Percentiles rank a stretch among this genome's conserved stretches.
Evolutionary conservation across 1,140 invertebrate genomes (phyloP).

Genomic region (fruit fly (Drosophila melanogaster)): Release_6_plus_ISO1_MT NC_004354.4:7098501-7099000

Average conservation of each 20-base stretch:
- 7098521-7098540: background rate
- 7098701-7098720: constrained; percentile 10
- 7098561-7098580: background rate
- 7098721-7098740: constrained; percentile 30
- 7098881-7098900: constrained; percentile 41
- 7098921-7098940: constrained; percentile 37
- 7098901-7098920: constrained; percentile 54
- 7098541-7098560: background rate
- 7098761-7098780: constrained; percentile 31
- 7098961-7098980: constrained; percentile 12
- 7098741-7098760: constrained; percentile 48
- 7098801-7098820: constrained; percentile 17
- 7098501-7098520: background rate
- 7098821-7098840: constrained; percentile 29
- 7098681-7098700: constrained; percentile 29
- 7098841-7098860: constrained; percentile 29
- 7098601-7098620: constrained; percentile 8
- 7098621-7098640: constrained; percentile 18
- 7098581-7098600: constrained; percentile 26
- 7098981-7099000: constrained; percentile 24
- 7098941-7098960: constrained; percentile 40
- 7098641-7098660: constrained; percentile 13
- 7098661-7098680: constrained; percentile 15
- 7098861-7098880: constrained; percentile 35
- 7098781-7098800: constrained; percentile 2